phyloP scores from a whole-genome alignment of 1,140 invertebrate genomes.

The Panagrolaimus sp. region DNA sequence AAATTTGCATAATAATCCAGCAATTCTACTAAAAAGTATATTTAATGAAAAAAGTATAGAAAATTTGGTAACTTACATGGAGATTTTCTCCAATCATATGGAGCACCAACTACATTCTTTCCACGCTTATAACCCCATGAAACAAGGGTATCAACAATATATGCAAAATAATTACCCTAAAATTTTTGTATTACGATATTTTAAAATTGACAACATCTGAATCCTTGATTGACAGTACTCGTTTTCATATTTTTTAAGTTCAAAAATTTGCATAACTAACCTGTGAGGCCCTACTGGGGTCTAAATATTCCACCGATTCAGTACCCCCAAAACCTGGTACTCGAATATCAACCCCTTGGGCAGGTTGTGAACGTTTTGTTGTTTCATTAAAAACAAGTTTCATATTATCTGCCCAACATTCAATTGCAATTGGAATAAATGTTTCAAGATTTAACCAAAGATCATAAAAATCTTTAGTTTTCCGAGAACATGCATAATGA shows the following conservation, averaged over 20 bases:
- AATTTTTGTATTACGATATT: too few relatives aligned
- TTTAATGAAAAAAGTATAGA: neutral
- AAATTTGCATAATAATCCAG: too few relatives aligned
- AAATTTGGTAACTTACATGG: slow-evolving; percentile 24
- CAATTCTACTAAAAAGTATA: too few relatives aligned
- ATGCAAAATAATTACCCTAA: slow-evolving; percentile 78
- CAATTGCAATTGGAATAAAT: slow-evolving; percentile 80
- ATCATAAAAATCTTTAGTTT: slow-evolving; percentile 75
- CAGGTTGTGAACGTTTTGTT: slow-evolving; percentile 76
- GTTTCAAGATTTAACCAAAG: slow-evolving; percentile 90
- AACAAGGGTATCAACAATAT: slow-evolving; percentile 75
- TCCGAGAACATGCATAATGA: slow-evolving; percentile 64
- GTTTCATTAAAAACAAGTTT: slow-evolving; percentile 76
- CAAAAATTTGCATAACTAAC: too few relatives aligned
- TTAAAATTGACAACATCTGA: slow-evolving; percentile 52
- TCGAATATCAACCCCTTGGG: slow-evolving; percentile 78
- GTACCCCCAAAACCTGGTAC: slow-evolving; percentile 83
- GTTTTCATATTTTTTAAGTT: too few relatives aligned
- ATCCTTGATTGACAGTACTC: slow-evolving; percentile 11
- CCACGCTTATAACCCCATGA: slow-evolving; percentile 75
- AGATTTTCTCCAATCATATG: slow-evolving; percentile 81
- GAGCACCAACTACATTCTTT: slow-evolving; percentile 77
- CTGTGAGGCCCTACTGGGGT: slow-evolving; percentile 68
- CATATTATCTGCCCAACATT: slow-evolving; percentile 85
- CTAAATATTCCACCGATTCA: slow-evolving; percentile 80